Conservation (phyloP, 1,140 invertebrate genomes). For the Lucilia sericata region DNA sequence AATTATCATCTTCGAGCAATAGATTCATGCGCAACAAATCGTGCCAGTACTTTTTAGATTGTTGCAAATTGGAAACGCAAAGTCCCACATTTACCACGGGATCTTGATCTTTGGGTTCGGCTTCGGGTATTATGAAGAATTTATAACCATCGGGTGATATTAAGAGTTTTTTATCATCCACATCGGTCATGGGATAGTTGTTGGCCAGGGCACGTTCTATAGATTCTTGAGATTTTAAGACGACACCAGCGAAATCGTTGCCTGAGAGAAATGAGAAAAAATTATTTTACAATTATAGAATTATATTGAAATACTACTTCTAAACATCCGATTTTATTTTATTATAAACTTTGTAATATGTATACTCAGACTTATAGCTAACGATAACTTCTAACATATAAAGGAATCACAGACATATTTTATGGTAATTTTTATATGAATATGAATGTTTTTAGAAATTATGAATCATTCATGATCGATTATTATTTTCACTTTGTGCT, state of each 20-base stretch:
- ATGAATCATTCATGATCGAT: too few relatives aligned
- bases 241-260: slow-evolving; percentile 92
- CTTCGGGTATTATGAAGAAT: slow-evolving; percentile 83
- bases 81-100: slow-evolving; percentile 86
- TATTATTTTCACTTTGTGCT: too few relatives aligned
- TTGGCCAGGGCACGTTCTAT: slow-evolving; percentile 78
- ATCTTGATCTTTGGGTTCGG: slow-evolving; percentile 77
- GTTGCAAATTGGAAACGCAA: slow-evolving; percentile 81
- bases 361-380: too few relatives aligned
- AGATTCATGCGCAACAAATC: slow-evolving; percentile 81
- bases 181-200: slow-evolving; percentile 66
- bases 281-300: too few relatives aligned
- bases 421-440: too few relatives aligned
- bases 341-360: too few relatives aligned
- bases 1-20: slow-evolving; percentile 72
- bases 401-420: too few relatives aligned
- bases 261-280: too few relatives aligned
- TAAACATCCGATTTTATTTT: too few relatives aligned
- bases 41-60: slow-evolving; percentile 87
- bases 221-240: slow-evolving; percentile 82
- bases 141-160: slow-evolving; percentile 90
- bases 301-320: too few relatives aligned
- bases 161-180: slow-evolving; percentile 58
- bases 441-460: too few relatives aligned
- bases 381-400: too few relatives aligned